Percentiles rank a stretch among this genome's conserved stretches.
These are phyloP conservation scores for Goniozus legneri DNA, from an alignment of 1,140 invertebrate species.

Conservation along the genomic window DNA sequence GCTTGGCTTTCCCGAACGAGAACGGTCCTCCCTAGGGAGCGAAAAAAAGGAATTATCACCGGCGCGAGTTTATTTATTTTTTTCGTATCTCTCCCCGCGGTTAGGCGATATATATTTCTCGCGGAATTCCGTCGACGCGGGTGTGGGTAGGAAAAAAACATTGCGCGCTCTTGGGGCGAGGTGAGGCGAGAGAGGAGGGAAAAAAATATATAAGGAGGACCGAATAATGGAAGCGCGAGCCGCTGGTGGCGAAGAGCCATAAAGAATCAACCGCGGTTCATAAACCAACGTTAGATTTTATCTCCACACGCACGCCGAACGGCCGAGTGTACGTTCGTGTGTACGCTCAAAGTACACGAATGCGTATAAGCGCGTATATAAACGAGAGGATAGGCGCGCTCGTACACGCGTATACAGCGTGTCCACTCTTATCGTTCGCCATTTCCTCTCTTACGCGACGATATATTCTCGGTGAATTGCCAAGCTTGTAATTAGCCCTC, in stretches of 20 bases:
- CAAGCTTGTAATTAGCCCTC: too few species aligned
- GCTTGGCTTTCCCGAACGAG: too few species aligned
- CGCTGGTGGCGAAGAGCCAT: conserved; percentile 27
- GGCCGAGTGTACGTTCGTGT: conserved; percentile 2
- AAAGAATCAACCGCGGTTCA: conserved; percentile 54
- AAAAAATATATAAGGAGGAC: conserved; percentile 5
- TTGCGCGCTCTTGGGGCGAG: neutral
- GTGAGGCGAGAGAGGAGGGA: conserved; percentile 5
- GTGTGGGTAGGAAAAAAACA: conserved; percentile 12
- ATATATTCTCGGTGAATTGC: neutral
- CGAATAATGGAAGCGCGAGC: conserved; percentile 17
- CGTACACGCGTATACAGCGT: neutral
- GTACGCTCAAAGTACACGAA: too few species aligned
- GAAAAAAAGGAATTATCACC: neutral
- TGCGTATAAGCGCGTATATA: too few species aligned
- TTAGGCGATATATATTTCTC: too few species aligned
- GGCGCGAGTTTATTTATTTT: too few species aligned
- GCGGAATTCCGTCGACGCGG: conserved; percentile 20
- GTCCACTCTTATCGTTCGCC: conserved; percentile 8
- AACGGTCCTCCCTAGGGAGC: conserved; percentile 5
- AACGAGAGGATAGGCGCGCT: too few species aligned
- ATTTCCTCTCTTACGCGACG: conserved; percentile 2
- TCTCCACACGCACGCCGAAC: conserved; percentile 24
- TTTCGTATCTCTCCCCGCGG: too few species aligned
- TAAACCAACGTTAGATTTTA: conserved; percentile 55